Evolutionary conservation across 1,140 invertebrate genomes (phyloP).

Genomic region (Carcinoscorpius rotundicauda): DNA sequence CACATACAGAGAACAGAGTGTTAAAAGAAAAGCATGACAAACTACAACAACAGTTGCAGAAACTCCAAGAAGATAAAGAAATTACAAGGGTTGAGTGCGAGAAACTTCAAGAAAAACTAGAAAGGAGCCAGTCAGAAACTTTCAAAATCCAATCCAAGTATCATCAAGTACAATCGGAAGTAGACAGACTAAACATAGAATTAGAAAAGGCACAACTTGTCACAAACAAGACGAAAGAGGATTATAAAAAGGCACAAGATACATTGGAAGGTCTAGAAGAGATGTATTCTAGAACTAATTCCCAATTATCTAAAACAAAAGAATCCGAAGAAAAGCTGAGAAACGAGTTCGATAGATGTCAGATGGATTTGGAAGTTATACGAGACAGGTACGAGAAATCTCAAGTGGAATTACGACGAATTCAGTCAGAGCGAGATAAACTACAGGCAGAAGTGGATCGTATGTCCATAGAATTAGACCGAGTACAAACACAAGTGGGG

Average conservation of each 20-base stretch:
- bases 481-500: conserved; percentile 54
- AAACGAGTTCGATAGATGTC: conserved; percentile 65
- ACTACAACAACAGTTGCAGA: conserved; percentile 58
- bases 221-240: conserved; percentile 64
- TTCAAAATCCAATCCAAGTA: conserved; percentile 75
- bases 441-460: conserved; percentile 65
- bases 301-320: conserved; percentile 69
- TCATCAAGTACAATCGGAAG: conserved; percentile 71
- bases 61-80: conserved; percentile 77
- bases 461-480: conserved; percentile 54
- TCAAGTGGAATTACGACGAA: conserved; percentile 63
- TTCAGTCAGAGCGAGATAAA: conserved; percentile 75
- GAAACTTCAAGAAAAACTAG: conserved; percentile 82
- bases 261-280: conserved; percentile 68
- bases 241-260: conserved; percentile 70
- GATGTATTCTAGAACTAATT: conserved; percentile 66
- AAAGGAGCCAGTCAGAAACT: conserved; percentile 72
- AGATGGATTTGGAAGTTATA: conserved; percentile 67
- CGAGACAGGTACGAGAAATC: conserved; percentile 80
- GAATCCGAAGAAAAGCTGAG: conserved; percentile 84
- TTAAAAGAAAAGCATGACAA: conserved; percentile 83
- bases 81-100: conserved; percentile 77
- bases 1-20: conserved; percentile 70
- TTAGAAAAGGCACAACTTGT: conserved; percentile 67
- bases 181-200: conserved; percentile 72